These are phyloP conservation scores for Stratiomys singularior DNA, from an alignment of 2,888 invertebrate species.

Conservation along the genomic window DNA sequence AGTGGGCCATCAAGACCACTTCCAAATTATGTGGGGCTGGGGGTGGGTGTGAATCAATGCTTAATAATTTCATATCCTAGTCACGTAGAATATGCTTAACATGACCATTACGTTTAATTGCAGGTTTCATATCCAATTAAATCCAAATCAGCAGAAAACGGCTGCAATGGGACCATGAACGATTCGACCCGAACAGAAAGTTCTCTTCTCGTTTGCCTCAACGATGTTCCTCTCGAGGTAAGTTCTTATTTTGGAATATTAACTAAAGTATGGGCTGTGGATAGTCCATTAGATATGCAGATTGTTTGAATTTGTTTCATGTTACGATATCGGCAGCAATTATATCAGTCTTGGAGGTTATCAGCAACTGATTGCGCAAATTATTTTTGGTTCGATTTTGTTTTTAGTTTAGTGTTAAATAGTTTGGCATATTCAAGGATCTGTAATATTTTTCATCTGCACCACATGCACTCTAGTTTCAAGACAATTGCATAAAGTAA, in stretches of 20 bases:
- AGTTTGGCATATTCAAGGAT: too few relatives aligned
- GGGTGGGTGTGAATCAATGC: background rate
- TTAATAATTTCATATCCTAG: background rate
- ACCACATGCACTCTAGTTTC: too few relatives aligned
- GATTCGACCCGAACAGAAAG: conserved; percentile 42
- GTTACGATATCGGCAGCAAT: too few relatives aligned
- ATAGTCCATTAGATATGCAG: too few relatives aligned
- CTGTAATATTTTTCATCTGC: too few relatives aligned
- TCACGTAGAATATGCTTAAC: background rate
- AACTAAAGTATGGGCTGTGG: too few relatives aligned
- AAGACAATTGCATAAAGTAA: too few relatives aligned
- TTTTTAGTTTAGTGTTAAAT: too few relatives aligned
- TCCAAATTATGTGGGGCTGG: background rate
- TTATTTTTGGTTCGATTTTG: too few relatives aligned
- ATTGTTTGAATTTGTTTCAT: too few relatives aligned
- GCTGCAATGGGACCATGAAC: conserved; percentile 52
- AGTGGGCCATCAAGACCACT: background rate
- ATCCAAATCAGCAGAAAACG: conserved; percentile 51
- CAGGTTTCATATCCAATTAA: conserved; percentile 53
- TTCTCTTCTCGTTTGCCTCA: conserved; percentile 11
- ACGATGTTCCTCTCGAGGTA: conserved; percentile 48
- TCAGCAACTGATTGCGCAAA: too few relatives aligned
- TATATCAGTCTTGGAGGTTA: too few relatives aligned
- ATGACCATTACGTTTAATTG: conserved; percentile 12
- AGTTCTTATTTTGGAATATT: background rate